Base-by-base conservation (phyloP, 1,140 invertebrate species). In the Leptopilina boulardi region DNA sequence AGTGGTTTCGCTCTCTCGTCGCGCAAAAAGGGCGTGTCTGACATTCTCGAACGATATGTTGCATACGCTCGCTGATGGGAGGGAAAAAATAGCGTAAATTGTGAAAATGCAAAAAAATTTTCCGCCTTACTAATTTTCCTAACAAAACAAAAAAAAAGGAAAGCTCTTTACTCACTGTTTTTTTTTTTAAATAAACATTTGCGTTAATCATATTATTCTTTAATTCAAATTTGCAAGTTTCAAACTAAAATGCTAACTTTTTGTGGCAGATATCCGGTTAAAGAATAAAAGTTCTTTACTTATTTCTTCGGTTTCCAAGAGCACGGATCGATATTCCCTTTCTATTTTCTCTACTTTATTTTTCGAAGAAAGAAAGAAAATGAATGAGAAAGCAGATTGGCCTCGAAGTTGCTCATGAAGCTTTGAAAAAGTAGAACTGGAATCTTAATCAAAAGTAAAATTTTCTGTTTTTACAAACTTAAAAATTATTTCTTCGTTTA, bases 1-100 rank as follows among this genome's bases (percentile, higher is more conserved):
- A 84, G 79, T 84, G 84, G 81, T 85, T 86, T 84, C 81, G 80
- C 82, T 81, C 75, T 34, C 73, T 72, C 73, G 38, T 75, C 79
- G 76, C 66, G 38, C 26, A 80, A 71, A 83, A 81, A 79, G 76
- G 76, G 70, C 72, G 70, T 75, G 76, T 76, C 81, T 83, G 82
- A 83, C 79, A 79, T 83, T 83, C 79, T 77, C 73, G 54, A 77
- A 80, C 77, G 78, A 85, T 80, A 71, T 44, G 77, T 80, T 81
- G 78, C 74, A 75, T 81, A 79, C 10, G n/a, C 3, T 23, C 15
- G 13, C 18, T 1, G 11, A 11, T 81, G 82, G 71, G 73, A 82
- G 81, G 72, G 77, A 71, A 78, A 84, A 80, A 79, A 72, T 38
- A 38, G 76, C n/a, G n/a, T 0, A 44, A n/a, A 41, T 5, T 13